Conservation (phyloP, 2,797 vertebrate species). For the Poeciliopsis paucimaculata region DNA sequence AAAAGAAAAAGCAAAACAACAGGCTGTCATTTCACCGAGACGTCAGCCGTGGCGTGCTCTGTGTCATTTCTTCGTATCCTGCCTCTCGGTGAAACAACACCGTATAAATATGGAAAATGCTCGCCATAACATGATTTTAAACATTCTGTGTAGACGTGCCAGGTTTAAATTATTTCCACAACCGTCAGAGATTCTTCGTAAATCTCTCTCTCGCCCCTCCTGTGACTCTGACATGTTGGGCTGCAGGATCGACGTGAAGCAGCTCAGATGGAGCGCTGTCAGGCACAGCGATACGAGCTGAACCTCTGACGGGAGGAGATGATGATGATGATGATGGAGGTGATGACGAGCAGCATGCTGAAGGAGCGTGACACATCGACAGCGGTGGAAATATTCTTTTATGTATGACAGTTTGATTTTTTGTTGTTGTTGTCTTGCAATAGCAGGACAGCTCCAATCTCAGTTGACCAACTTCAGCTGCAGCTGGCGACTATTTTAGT, state of each 20-base stretch:
- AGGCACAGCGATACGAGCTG: conserved; percentile 41
- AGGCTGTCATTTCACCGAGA: conserved; percentile 51
- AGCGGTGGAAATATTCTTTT: not conserved
- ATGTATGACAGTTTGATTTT: not conserved
- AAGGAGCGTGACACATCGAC: not conserved
- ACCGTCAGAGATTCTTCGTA: not conserved
- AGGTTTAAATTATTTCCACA: not conserved
- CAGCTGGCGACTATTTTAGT: not conserved
- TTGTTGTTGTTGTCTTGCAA: not conserved
- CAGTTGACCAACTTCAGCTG: not conserved
- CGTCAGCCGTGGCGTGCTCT: not conserved
- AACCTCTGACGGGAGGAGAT: not conserved
- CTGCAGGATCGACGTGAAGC: conserved; percentile 42
- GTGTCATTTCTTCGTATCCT: conserved; percentile 26
- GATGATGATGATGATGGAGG: not conserved
- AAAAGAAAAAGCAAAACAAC: not conserved
- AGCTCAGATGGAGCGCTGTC: conserved; percentile 41
- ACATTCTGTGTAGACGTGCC: not conserved
- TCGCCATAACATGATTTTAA: not conserved
- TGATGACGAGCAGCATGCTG: not conserved
- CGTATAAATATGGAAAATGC: not conserved
- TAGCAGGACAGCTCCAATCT: not conserved
- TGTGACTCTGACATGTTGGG: conserved; percentile 22
- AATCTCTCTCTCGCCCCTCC: not conserved
- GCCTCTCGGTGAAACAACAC: not conserved